These are phyloP conservation scores for Agrochola circellaris DNA, from an alignment of 2,888 invertebrate genomes.

Conservation along the genomic window DNA sequence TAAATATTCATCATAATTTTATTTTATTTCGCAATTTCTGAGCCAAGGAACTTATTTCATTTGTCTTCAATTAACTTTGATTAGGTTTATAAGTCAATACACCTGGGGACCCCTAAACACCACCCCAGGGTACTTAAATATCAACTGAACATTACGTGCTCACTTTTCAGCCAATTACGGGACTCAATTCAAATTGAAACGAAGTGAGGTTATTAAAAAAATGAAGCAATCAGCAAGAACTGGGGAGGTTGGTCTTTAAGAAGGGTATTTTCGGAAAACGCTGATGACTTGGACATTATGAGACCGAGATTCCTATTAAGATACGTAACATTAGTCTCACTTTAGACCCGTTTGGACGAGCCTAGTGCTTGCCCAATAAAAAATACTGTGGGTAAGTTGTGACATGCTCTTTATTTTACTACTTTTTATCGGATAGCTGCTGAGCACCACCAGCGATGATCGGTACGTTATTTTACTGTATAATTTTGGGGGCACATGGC, in stretches of 20 bases:
- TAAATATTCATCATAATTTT: background rate
- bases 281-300: conserved; percentile 89
- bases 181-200: conserved; percentile 75
- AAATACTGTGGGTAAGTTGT: conserved; percentile 36
- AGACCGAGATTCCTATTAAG: conserved; percentile 89
- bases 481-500: background rate
- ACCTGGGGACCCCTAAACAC: conserved; percentile 19
- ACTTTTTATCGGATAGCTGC: background rate
- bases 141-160: conserved; percentile 30
- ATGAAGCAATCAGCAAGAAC: conserved; percentile 82
- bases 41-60: background rate
- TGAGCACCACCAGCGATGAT: background rate
- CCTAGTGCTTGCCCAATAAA: conserved; percentile 59
- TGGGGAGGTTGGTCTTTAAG: conserved; percentile 75
- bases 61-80: conserved; percentile 14
- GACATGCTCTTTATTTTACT: too few relatives aligned
- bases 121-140: conserved; percentile 26
- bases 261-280: conserved; percentile 85
- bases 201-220: conserved; percentile 82
- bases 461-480: background rate
- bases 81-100: background rate
- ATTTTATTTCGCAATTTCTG: background rate
- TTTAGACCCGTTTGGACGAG: conserved; percentile 74
- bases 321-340: conserved; percentile 87
- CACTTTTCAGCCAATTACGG: conserved; percentile 70